Evolutionary conservation across 64 coral and sea anemone species (phyloP).

Genomic region (Pocillopora damicornis): DNA sequence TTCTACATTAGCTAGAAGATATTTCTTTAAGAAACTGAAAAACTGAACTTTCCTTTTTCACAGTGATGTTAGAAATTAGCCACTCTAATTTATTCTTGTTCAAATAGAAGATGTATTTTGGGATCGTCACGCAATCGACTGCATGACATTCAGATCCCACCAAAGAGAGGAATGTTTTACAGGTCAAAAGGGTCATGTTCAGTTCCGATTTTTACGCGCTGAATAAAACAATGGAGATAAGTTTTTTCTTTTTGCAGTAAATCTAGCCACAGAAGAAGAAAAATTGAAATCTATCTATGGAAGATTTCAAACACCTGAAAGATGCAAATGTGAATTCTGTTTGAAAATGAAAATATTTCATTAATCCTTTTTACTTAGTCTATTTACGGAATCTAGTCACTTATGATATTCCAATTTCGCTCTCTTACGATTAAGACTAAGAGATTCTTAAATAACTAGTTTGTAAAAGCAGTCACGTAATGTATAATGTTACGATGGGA

Average conservation of each 20-base stretch:
- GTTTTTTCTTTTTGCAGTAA: not conserved
- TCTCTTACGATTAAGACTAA: too few species aligned
- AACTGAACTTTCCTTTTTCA: not conserved
- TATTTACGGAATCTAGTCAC: too few species aligned
- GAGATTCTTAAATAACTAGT: too few species aligned
- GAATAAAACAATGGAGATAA: not conserved
- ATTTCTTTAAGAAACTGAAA: not conserved
- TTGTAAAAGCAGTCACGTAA: too few species aligned
- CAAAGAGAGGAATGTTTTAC: not conserved
- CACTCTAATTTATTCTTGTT: not conserved
- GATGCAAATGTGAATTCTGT: not conserved
- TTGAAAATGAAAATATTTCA: not conserved
- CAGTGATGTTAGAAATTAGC: not conserved
- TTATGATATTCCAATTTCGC: too few species aligned
- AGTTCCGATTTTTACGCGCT: not conserved
- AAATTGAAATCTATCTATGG: not conserved
- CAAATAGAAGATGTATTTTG: not conserved
- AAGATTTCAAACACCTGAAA: not conserved
- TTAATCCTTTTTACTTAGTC: not conserved
- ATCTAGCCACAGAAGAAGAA: too few species aligned
- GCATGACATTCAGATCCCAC: not conserved
- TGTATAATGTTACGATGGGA: too few species aligned
- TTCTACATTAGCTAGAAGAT: not conserved
- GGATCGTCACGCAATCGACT: not conserved
- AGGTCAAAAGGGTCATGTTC: not conserved